These are phyloP conservation scores for Clytia hemisphaerica DNA, from an alignment of 30 jellyfish, hydroid and myxozoan genomes.

Conservation along the genomic window DNA sequence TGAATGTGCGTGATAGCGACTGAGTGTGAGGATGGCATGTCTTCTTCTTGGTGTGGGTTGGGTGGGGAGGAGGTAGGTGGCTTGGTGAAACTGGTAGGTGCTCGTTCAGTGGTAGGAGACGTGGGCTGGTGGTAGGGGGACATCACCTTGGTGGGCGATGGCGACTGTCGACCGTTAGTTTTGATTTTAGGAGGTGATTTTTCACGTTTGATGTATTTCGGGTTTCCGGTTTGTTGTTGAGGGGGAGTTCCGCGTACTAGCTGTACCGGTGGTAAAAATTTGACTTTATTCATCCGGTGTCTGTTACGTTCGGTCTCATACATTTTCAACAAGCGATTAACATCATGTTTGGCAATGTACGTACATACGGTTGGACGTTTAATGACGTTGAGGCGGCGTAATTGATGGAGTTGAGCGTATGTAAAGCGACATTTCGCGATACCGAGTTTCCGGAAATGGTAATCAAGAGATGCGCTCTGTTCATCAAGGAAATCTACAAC, in stretches of 20 bases:
- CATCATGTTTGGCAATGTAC: constrained; percentile 62
- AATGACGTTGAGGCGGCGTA: constrained; percentile 82
- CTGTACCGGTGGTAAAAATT: constrained; percentile 59
- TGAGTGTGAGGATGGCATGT: constrained; percentile 47
- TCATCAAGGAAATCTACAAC: constrained; percentile 88
- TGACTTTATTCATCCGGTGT: constrained; percentile 56
- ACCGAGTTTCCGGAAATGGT: constrained; percentile 92
- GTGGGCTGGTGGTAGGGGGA: constrained; percentile 16
- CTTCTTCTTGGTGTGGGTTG: neutral
- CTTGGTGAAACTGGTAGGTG: constrained; percentile 1
- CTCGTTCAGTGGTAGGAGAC: constrained; percentile 3
- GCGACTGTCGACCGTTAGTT: too few species aligned
- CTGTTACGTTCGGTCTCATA: constrained; percentile 93
- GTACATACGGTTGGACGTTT: constrained; percentile 98
- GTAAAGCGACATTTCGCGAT: constrained; percentile 81
- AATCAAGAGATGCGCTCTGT: constrained; percentile 97
- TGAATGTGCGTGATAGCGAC: constrained; percentile 68
- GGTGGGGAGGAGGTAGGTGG: neutral
- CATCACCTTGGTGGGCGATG: too few species aligned
- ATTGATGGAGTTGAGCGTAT: constrained; percentile 93
- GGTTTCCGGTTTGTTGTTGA: neutral
- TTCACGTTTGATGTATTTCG: too few species aligned
- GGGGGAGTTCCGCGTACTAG: constrained; percentile 78
- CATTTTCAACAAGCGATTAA: constrained; percentile 79
- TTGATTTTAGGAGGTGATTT: too few species aligned